phyloP scores from a whole-genome alignment of 2,113 vertebrate genomes.

The Mormoops blainvillei region DNA sequence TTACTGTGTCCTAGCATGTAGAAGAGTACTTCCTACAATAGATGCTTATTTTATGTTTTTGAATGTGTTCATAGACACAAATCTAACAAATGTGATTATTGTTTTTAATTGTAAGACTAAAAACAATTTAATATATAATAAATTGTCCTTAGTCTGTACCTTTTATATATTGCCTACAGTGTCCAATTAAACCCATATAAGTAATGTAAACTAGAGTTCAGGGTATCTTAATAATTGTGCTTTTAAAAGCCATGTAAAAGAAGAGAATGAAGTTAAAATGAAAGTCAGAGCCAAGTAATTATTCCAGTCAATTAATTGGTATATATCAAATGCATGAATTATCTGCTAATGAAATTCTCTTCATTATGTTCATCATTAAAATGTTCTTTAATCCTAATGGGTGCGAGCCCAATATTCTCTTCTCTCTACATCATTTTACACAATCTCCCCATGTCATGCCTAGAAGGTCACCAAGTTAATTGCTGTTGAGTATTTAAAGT shows the following conservation, averaged over 20 bases:
- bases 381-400: slow-evolving; percentile 66
- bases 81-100: slow-evolving; percentile 50
- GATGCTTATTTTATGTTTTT: not conserved
- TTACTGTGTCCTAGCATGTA: not conserved
- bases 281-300: slow-evolving; percentile 66
- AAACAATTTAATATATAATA: slow-evolving; percentile 17
- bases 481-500: slow-evolving; percentile 60
- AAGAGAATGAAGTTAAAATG: slow-evolving; percentile 47
- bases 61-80: slow-evolving; percentile 19
- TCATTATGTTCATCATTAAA: slow-evolving; percentile 64
- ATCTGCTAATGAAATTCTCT: slow-evolving; percentile 69
- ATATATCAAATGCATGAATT: slow-evolving; percentile 66
- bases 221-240: slow-evolving; percentile 1
- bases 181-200: slow-evolving; percentile 55
- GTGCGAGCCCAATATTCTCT: not conserved
- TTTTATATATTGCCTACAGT: slow-evolving; percentile 15
- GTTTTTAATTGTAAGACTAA: slow-evolving; percentile 37
- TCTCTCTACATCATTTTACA: slow-evolving; percentile 38
- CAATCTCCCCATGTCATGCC: slow-evolving; percentile 47
- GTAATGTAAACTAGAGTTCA: slow-evolving; percentile 54
- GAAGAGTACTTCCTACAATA: not conserved
- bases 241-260: slow-evolving; percentile 50
- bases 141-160: slow-evolving; percentile 26
- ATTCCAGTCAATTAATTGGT: slow-evolving; percentile 73
- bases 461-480: slow-evolving; percentile 72